Base-by-base conservation (phyloP, 2,797 vertebrate genomes). In the Semotilus atromaculatus region DNA sequence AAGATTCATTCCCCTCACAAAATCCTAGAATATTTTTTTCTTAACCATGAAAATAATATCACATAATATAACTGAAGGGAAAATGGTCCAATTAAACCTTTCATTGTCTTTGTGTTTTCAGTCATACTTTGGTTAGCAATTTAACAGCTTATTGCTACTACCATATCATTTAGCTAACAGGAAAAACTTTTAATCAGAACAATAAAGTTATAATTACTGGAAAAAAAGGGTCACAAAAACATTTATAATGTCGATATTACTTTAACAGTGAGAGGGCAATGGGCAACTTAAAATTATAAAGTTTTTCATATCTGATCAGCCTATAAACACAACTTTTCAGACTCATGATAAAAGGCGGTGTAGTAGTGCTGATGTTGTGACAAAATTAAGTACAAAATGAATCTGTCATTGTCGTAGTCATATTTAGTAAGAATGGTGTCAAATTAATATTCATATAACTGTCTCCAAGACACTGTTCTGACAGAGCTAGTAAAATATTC, bases 401-500 rank as follows among this genome's bases (percentile, higher is more conserved):
- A 78, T 43, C 75, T 21, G 8, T 36, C 58, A 60, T 14, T 34
- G 34, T 36, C 36, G 18, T 10, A 34, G 2, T 75, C 11, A 55
- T 53, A 31, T 55, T 9, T 9, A 75, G 21, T 34, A 34, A 34
- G 48, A 53, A 31, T 11, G 5, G 48, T 2, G 13, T 18, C 75
- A 62, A 11, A 55, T 77, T 40, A 62, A 29, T 23, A 79, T 79
- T 79, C 5, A 31, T 64, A 45, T 14, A 48, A 26, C 29, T n/a
- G 5, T 62, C 75, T 62, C 8, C 14, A 43, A 31, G 58, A 45
- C 76, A 31, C 18, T 31, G 26, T 48, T 66, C 40, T 48, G 60
- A 31, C 66, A 21, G 8, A 51, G 71, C 38, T 14, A 48, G 34
- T 38, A 77, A 60, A 77, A 78, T 78, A 62, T 78, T 66, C 11